A percentile compares a stretch with the other conserved stretches of the same genome.
phyloP scores from a whole-genome alignment of 2,888 invertebrate genomes.

The Luffia ferchaultella region DNA sequence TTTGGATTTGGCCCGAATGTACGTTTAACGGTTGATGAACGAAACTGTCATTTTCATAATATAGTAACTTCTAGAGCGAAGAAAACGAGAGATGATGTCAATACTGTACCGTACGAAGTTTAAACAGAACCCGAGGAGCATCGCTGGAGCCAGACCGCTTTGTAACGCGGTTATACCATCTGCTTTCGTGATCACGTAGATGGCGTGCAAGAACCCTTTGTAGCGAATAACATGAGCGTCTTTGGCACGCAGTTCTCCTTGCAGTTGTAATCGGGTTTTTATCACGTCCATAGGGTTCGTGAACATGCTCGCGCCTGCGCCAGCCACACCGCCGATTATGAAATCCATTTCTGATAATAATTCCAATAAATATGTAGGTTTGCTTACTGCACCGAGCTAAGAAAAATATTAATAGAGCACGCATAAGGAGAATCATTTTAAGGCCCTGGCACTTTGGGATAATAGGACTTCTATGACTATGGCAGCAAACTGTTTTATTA shows the following conservation, averaged over 20 bases:
- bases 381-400: too few relatives aligned
- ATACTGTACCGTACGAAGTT: conserved; percentile 63
- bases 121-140: conserved; percentile 78
- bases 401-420: too few relatives aligned
- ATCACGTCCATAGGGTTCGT: conserved; percentile 91
- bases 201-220: conserved; percentile 80
- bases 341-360: conserved; percentile 68
- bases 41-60: too few relatives aligned
- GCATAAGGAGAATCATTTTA: too few relatives aligned
- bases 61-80: too few relatives aligned
- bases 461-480: too few relatives aligned
- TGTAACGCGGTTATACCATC: conserved; percentile 81
- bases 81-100: too few relatives aligned
- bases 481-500: too few relatives aligned
- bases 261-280: conserved; percentile 87
- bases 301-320: conserved; percentile 79
- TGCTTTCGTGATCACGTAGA: conserved; percentile 72
- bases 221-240: conserved; percentile 58
- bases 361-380: conserved; percentile 6
- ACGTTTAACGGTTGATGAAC: too few relatives aligned
- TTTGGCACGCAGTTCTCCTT: conserved; percentile 75
- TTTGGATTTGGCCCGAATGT: too few relatives aligned
- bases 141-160: conserved; percentile 81
- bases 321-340: conserved; percentile 74
- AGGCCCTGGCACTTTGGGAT: too few relatives aligned